Percentiles rank a stretch among this genome's conserved stretches.
Evolutionary conservation across 2,113 vertebrate species (phyloP).

Genomic region (Trinectes maculatus): DNA sequence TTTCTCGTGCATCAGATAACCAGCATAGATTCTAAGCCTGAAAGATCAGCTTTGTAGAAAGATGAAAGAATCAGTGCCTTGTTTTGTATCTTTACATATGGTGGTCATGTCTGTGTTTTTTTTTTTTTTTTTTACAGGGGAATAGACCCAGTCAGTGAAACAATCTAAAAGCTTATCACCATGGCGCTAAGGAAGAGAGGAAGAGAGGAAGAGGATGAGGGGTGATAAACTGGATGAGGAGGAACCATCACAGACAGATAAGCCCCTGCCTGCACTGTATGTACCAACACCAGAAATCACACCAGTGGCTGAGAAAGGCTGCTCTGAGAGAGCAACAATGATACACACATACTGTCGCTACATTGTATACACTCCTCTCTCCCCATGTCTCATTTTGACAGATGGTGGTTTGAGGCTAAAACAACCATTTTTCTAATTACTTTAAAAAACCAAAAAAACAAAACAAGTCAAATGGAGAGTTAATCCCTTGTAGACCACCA

Average conservation of each 20-base stretch:
- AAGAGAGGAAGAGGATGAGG: not conserved
- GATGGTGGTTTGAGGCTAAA: too few species aligned
- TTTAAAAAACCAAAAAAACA: too few species aligned
- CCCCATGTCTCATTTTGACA: too few species aligned
- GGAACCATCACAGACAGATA: too few species aligned
- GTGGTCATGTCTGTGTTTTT: slow-evolving; percentile 44
- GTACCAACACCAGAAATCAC: too few species aligned
- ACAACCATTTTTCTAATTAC: too few species aligned
- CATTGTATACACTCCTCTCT: too few species aligned
- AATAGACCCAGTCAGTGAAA: slow-evolving; percentile 52
- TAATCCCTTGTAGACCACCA: not conserved
- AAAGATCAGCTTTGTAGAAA: slow-evolving; percentile 10
- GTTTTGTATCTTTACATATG: slow-evolving; percentile 2
- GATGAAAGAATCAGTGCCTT: slow-evolving; percentile 5
- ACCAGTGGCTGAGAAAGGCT: too few species aligned
- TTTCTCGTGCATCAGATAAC: slow-evolving; percentile 27
- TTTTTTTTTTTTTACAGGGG: slow-evolving; percentile 39
- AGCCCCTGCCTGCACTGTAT: too few species aligned
- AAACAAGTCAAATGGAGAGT: not conserved
- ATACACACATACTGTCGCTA: too few species aligned
- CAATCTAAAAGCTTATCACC: slow-evolving; percentile 50
- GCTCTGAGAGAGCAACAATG: too few species aligned
- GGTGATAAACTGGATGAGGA: too few species aligned
- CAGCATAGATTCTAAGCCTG: not conserved
- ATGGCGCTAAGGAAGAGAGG: slow-evolving; percentile 33